A percentile compares a stretch with the other conserved stretches of the same genome.
Conservation (phyloP, 37 sponge, comb jelly and placozoan genomes). For the Ephydatia muelleri region DNA sequence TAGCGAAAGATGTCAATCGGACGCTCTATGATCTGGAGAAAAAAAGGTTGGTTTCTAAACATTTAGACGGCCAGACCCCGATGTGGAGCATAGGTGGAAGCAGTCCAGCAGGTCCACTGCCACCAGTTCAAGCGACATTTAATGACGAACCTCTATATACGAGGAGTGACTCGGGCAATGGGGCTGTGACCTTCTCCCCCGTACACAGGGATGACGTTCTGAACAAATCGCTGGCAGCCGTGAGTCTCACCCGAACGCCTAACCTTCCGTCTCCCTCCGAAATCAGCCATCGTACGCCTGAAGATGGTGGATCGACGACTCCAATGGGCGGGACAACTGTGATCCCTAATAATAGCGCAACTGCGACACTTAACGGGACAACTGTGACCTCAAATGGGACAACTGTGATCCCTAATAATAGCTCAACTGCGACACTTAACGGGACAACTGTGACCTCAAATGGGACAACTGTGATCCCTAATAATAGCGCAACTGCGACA, state of each 20-base stretch:
- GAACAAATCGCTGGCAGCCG: background rate
- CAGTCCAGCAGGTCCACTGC: background rate
- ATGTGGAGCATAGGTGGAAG: background rate
- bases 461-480: background rate
- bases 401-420: no score
- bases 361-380: no score
- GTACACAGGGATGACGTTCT: background rate
- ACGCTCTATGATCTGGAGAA: constrained; percentile 37
- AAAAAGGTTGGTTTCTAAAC: constrained; percentile 18
- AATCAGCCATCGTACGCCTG: no score
- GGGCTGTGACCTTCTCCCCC: background rate
- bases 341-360: no score
- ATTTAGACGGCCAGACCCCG: background rate
- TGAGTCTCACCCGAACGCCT: background rate
- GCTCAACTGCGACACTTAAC: no score
- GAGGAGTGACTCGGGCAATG: background rate
- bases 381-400: no score
- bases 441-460: no score
- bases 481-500: background rate
- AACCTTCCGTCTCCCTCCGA: background rate
- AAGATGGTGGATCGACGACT: no score
- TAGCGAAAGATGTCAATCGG: constrained; percentile 34
- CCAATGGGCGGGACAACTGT: no score
- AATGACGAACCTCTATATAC: background rate
- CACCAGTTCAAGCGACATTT: background rate